phyloP scores from a whole-genome alignment of 2,888 invertebrate species.

The Ormyrus thymus region DNA sequence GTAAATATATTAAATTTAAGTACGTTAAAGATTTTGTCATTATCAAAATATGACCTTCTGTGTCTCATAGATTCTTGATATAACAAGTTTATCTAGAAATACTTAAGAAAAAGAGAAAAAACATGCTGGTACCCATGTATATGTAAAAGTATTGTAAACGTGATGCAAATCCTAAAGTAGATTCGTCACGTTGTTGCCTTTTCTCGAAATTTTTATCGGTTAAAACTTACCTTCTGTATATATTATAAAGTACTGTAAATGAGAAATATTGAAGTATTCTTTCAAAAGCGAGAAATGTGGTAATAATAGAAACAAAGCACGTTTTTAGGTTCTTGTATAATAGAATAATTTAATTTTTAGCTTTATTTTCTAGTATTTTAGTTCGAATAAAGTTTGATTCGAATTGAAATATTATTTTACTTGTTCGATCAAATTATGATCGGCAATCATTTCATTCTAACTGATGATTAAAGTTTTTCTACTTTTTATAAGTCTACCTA shows the following conservation, averaged over 20 bases:
- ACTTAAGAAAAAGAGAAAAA: constrained; percentile 16
- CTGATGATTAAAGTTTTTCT: constrained; percentile 39
- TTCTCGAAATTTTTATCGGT: constrained; percentile 41
- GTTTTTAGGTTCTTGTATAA: constrained; percentile 25
- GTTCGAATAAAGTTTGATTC: constrained; percentile 22
- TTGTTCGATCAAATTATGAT: constrained; percentile 10
- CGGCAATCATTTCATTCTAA: constrained; percentile 1
- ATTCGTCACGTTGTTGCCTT: constrained; percentile 54
- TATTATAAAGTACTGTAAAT: constrained; percentile 44
- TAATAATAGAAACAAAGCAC: constrained; percentile 35
- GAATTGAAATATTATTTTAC: constrained; percentile 29
- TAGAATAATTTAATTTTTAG: constrained; percentile 22
- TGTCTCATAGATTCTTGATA: constrained; percentile 23
- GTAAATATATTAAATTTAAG: constrained; percentile 39
- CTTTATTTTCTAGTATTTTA: constrained; percentile 16
- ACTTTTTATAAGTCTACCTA: constrained; percentile 35
- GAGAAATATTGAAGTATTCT: constrained; percentile 48
- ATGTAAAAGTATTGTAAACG: constrained; percentile 11
- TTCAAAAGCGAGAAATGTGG: constrained; percentile 47
- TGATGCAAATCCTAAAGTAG: constrained; percentile 19
- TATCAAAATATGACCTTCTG: constrained; percentile 7
- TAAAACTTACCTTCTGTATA: constrained; percentile 20
- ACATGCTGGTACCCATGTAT: constrained; percentile 8
- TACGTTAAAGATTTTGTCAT: constrained; percentile 23
- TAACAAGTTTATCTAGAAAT: constrained; percentile 25